phyloP scores from a whole-genome alignment of 2,113 vertebrate species.

The Dasypus novemcinctus region DNA sequence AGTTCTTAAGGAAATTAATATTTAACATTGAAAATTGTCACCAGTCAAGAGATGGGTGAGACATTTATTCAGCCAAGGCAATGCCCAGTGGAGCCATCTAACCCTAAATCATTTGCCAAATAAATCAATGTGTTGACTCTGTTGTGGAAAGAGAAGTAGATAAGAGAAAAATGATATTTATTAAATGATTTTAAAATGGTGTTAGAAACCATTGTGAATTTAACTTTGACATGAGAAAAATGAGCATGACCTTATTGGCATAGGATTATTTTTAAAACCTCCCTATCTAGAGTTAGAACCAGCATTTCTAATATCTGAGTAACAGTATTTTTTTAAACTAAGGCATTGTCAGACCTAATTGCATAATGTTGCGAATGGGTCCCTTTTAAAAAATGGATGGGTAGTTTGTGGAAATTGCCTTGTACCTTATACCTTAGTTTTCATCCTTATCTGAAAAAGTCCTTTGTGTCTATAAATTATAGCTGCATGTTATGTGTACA shows the following conservation, averaged over 20 bases:
- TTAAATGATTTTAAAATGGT: not conserved
- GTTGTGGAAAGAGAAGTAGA: not conserved
- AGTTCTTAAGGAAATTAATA: not conserved
- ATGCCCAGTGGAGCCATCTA: not conserved
- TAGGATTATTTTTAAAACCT: not conserved
- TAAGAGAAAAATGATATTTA: not conserved
- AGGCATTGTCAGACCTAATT: no score
- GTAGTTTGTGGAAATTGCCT: no score
- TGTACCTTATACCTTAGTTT: no score
- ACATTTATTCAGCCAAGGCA: not conserved
- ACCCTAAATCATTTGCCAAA: not conserved
- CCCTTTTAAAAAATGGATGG: no score
- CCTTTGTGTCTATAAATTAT: no score
- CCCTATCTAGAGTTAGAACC: not conserved
- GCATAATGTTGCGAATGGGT: no score
- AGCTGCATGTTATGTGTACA: no score
- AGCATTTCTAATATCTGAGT: not conserved
- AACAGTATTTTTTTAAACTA: not conserved
- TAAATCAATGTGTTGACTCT: not conserved
- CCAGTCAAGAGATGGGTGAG: not conserved
- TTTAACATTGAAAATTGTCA: not conserved
- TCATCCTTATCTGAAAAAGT: no score
- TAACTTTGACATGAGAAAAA: not conserved
- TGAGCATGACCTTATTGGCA: not conserved
- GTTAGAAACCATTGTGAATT: not conserved